phyloP scores from a whole-genome alignment of 2,888 invertebrate genomes.

The Pyrochroa serraticornis region DNA sequence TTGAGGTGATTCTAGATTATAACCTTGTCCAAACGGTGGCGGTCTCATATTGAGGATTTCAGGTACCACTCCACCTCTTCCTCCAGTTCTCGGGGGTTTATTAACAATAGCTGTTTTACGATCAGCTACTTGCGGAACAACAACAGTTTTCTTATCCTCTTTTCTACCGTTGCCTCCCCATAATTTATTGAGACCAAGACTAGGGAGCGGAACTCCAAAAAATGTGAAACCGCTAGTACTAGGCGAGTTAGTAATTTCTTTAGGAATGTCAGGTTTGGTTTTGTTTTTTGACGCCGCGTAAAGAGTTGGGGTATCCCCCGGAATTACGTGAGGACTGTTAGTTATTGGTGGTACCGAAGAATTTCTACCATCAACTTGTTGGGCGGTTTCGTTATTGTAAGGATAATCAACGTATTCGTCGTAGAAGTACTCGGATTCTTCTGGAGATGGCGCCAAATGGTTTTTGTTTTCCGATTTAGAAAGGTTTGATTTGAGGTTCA shows the following conservation, averaged over 20 bases:
- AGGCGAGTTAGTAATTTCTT: conserved; percentile 57
- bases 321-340: conserved; percentile 36
- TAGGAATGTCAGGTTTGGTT: conserved; percentile 44
- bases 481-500: conserved; percentile 60
- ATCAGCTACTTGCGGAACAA: conserved; percentile 35
- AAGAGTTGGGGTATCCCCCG: conserved; percentile 66
- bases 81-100: conserved; percentile 32
- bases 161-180: conserved; percentile 48
- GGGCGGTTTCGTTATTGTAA: conserved; percentile 57
- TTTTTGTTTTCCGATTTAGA: conserved; percentile 50
- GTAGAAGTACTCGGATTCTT: conserved; percentile 82
- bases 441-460: conserved; percentile 67
- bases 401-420: conserved; percentile 83
- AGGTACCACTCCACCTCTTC: background rate
- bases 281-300: conserved; percentile 61
- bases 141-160: conserved; percentile 43
- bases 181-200: conserved; percentile 72
- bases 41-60: conserved; percentile 2
- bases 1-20: too few species aligned
- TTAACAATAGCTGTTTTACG: conserved; percentile 53
- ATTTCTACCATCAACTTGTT: conserved; percentile 20
- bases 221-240: conserved; percentile 76
- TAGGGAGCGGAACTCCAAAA: conserved; percentile 82
- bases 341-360: conserved; percentile 23
- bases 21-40: background rate